These are phyloP conservation scores for Oscheius sp. DNA, from an alignment of 2,888 invertebrate genomes.

Conservation along the genomic window DNA sequence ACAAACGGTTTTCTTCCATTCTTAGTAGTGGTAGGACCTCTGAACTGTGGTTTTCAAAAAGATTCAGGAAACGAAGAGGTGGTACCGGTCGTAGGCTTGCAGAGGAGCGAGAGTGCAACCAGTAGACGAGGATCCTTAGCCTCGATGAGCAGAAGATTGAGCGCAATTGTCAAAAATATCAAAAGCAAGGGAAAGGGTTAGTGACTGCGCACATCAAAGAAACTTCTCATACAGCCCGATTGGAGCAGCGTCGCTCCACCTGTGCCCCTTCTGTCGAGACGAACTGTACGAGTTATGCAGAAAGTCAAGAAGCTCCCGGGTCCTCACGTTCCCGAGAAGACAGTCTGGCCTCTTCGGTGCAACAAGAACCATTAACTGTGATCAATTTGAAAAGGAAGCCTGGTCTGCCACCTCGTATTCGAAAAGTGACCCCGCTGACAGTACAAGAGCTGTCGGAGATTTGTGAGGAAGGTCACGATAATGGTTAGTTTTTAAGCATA, in stretches of 20 bases:
- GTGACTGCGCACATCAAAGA: neutral
- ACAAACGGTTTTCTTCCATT: neutral
- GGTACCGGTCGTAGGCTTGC: constrained; percentile 24
- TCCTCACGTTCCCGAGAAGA: neutral
- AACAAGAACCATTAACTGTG: neutral
- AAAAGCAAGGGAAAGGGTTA: constrained; percentile 16
- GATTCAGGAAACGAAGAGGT: constrained; percentile 16
- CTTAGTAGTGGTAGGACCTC: neutral
- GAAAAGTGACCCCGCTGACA: neutral
- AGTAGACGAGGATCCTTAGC: neutral
- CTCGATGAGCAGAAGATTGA: neutral
- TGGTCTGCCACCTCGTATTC: neutral
- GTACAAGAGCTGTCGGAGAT: constrained; percentile 27
- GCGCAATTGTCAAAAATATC: constrained; percentile 24
- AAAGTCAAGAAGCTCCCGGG: neutral
- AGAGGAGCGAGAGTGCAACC: constrained; percentile 4
- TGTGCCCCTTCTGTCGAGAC: constrained; percentile 18
- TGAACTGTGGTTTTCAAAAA: too few species aligned
- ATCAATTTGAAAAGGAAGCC: neutral
- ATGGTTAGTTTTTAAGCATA: neutral
- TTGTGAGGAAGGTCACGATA: neutral
- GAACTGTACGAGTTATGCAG: constrained; percentile 5
- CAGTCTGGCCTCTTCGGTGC: neutral
- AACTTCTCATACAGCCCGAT: neutral
- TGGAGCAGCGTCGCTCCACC: neutral